Conservation (phyloP, 92 coral and sea anemone species). For the Epizoanthus illoricatus region DNA sequence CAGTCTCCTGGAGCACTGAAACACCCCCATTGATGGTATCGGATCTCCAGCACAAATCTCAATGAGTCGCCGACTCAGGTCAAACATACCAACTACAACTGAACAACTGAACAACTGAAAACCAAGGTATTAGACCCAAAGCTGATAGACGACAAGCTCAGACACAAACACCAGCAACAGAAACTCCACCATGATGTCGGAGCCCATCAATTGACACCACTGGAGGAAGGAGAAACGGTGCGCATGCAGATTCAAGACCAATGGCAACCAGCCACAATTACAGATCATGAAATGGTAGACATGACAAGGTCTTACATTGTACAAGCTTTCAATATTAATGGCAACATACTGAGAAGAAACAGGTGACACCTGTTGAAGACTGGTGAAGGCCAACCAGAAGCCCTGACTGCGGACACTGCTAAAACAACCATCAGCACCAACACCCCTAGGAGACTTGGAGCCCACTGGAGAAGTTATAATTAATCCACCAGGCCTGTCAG, state of each 20-base stretch:
- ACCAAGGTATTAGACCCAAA: slow-evolving; percentile 31
- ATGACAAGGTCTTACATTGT: slow-evolving; percentile 54
- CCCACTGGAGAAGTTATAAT: no score
- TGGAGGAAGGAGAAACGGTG: slow-evolving; percentile 44
- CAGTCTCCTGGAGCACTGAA: background rate
- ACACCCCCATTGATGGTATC: background rate
- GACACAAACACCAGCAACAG: slow-evolving; percentile 39
- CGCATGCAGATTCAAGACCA: slow-evolving; percentile 35
- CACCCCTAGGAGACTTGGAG: no score
- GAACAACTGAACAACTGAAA: slow-evolving; percentile 35
- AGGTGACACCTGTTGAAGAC: slow-evolving; percentile 26
- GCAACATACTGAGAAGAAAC: slow-evolving; percentile 18
- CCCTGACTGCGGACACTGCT: no score
- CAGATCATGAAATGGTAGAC: background rate
- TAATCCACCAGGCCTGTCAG: no score
- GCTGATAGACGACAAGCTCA: slow-evolving; percentile 3
- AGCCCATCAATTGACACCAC: slow-evolving; percentile 39
- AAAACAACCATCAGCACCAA: background rate
- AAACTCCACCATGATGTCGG: slow-evolving; percentile 37
- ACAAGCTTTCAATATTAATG: slow-evolving; percentile 7
- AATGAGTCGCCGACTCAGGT: slow-evolving; percentile 49
- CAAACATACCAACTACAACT: slow-evolving; percentile 26
- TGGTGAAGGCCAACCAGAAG: slow-evolving; percentile 5
- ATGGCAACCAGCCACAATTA: slow-evolving; percentile 55
- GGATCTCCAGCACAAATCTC: slow-evolving; percentile 46